These are phyloP conservation scores for Bryconaethiops microstoma DNA, from an alignment of 2,797 vertebrate species.

Conservation along the genomic window DNA sequence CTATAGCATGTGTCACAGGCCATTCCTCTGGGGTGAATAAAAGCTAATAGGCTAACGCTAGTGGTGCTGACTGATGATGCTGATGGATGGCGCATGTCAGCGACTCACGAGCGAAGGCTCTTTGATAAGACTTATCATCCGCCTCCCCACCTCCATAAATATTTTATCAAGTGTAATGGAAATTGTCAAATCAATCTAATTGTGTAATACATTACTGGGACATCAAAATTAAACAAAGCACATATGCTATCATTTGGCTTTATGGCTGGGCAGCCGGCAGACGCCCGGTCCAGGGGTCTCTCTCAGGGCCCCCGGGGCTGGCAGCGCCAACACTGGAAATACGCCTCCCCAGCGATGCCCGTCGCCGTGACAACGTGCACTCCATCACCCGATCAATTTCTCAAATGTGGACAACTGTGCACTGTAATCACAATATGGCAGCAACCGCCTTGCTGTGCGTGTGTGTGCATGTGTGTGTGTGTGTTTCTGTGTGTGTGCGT, in stretches of 20 bases:
- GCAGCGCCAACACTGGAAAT: constrained; percentile 93
- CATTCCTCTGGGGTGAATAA: constrained; percentile 91
- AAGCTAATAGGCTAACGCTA: constrained; percentile 95
- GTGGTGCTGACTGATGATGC: constrained; percentile 91
- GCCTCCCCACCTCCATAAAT: constrained; percentile 95
- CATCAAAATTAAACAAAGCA: constrained; percentile 99
- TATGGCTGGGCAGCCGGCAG: constrained; percentile 90
- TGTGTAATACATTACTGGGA: constrained; percentile 99
- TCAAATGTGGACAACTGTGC: constrained; percentile 99
- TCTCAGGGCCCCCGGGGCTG: constrained; percentile 76
- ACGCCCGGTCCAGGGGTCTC: constrained; percentile 87
- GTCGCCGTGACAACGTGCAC: constrained; percentile 86
- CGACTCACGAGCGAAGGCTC: constrained; percentile 92
- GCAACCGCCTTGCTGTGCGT: constrained; percentile 57
- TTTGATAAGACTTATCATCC: constrained; percentile 99
- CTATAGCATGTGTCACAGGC: constrained; percentile 81
- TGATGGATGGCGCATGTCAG: constrained; percentile 95
- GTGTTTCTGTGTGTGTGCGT: constrained; percentile 13
- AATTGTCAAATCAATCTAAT: constrained; percentile 99
- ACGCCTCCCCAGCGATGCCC: constrained; percentile 84
- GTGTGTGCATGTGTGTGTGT: constrained; percentile 15
- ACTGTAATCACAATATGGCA: constrained; percentile 97
- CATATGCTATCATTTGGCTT: constrained; percentile 99
- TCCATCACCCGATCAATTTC: constrained; percentile 99
- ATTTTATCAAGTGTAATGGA: constrained; percentile 99